Evolutionary conservation across 2,888 invertebrate genomes (phyloP), one percentile per base, ranked within the genome.

Genomic region (Phragmatobia fuliginosa): DNA sequence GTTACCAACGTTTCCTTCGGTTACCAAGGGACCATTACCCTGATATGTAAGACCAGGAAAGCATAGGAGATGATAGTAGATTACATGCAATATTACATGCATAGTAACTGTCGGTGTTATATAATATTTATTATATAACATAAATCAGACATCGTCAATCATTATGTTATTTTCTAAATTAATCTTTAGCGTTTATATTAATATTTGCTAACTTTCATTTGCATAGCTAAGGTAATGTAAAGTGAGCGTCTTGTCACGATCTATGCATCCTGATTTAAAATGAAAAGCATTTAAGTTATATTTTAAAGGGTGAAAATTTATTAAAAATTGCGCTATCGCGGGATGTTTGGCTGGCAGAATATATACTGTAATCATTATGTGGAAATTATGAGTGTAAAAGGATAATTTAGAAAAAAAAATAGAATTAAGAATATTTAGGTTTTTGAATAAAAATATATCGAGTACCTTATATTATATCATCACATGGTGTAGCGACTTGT

Each of bases 201-300:
- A 28, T 38, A 62, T 38, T 38, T 61, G 36, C 25, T 38, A 38
- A 62, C 62, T 62, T 62, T 62, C 31, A 63, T 32, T 49, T 32
- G 49, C 11, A 32, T 62, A 62, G 62, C 33, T 28, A 38, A 41
- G 38, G 41, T 62, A 28, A 56, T 28, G 56, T 28, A 62, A 38
- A 62, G 38, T 41, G 18, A 62, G 28, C 8, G 38, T 28, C 16
- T n/a, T 28, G 28, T 62, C 62, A 41, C 18, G 38, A 38, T 25
- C 18, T 18, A 1, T 38, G 8, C 18, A 38, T 62, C 38, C 62
- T 61, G 38, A 61, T 38, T 61, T 38, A 25, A 14, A 8, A 38
- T 61, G 18, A 36, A 61, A n/a, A 3, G 52, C 25, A 28, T 56
- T 36, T 0, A 36, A n/a, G n/a, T 10, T 16, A 61, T 25, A 28